These are phyloP conservation scores for Agrochola macilenta DNA, from an alignment of 2,888 invertebrate species.

Conservation along the genomic window DNA sequence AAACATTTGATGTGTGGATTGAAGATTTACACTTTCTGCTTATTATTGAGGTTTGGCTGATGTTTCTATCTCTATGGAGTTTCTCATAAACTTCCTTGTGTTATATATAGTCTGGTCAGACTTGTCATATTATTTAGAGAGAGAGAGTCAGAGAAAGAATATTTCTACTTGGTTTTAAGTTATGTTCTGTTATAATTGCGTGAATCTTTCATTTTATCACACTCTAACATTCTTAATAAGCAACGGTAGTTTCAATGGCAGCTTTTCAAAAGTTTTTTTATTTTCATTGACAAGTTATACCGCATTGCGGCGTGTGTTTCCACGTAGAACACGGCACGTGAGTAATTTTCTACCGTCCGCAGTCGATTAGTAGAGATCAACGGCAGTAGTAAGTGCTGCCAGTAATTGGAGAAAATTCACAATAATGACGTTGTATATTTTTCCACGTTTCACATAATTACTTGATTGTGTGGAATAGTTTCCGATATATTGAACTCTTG, in stretches of 20 bases:
- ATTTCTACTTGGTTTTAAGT: neutral
- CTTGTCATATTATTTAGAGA: neutral
- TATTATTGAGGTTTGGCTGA: conserved; percentile 1
- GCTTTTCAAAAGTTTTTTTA: conserved; percentile 27
- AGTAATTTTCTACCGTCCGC: conserved; percentile 63
- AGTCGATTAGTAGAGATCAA: conserved; percentile 63
- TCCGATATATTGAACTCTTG: conserved; percentile 21
- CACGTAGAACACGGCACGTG: conserved; percentile 63
- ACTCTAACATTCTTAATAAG: neutral
- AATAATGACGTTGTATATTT: conserved; percentile 63
- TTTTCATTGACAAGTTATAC: conserved; percentile 49
- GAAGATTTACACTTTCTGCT: conserved; percentile 10
- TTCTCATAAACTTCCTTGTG: neutral
- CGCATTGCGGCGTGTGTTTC: conserved; percentile 70
- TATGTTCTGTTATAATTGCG: neutral
- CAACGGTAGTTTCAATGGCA: conserved; percentile 25
- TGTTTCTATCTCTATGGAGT: neutral
- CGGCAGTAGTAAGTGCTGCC: conserved; percentile 59
- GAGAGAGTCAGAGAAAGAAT: neutral
- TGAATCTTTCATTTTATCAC: conserved; percentile 3
- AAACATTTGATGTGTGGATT: conserved; percentile 25
- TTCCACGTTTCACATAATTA: conserved; percentile 61
- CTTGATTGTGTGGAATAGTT: conserved; percentile 49
- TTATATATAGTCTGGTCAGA: neutral
- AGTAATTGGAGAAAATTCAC: conserved; percentile 66